Base-by-base conservation (phyloP, 2,113 vertebrate genomes). In the Aegithalos caudatus region DNA sequence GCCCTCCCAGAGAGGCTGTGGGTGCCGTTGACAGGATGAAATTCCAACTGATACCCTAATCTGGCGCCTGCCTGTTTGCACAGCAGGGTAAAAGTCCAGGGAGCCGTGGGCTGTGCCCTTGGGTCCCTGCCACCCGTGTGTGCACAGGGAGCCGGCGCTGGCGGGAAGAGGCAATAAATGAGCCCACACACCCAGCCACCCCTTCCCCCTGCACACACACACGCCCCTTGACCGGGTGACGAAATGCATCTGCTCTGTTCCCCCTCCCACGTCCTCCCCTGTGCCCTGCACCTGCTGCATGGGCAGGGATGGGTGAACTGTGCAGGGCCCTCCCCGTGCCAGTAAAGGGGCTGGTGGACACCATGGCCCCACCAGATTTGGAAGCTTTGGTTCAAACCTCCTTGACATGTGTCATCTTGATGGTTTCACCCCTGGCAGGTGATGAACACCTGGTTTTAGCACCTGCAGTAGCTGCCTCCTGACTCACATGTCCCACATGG, bases 61-160 rank as follows among this genome's bases (percentile, higher is more conserved):
- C 94, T 91, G 95, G 88, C 33, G 92, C 92, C 91, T 92, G 81
- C 70, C 92, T 97, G 88, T 97, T 97, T 98, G 95, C 96, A 93
- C 92, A 94, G 53, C 38, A 86, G 96, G 96, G 94, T 95, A 95
- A 92, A 97, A 96, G 95, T 96, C 96, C 80, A 72, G 65, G 20
- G 10, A 92, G 87, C 92, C 0, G 21, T 44, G 83, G 86, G 83
- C 88, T 65, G 58, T 73, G 94, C 93, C 84, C 67, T 86, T 53
- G 70, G 69, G 81, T 80, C 74, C 81, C 85, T 94, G 85, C 88
- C 65, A 88, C 80, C 79, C 45, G 3, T 96, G 94, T 97, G 93
- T 95, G 88, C 95, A 81, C 79, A 97, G 92, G 71, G 67, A 97
- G 86, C 95, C 83, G 18, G 82, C 1, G 53, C 91, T 80, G 65